Base-by-base conservation (phyloP, 2,888 invertebrate species). In the Harpagoxenus sublaevis region DNA sequence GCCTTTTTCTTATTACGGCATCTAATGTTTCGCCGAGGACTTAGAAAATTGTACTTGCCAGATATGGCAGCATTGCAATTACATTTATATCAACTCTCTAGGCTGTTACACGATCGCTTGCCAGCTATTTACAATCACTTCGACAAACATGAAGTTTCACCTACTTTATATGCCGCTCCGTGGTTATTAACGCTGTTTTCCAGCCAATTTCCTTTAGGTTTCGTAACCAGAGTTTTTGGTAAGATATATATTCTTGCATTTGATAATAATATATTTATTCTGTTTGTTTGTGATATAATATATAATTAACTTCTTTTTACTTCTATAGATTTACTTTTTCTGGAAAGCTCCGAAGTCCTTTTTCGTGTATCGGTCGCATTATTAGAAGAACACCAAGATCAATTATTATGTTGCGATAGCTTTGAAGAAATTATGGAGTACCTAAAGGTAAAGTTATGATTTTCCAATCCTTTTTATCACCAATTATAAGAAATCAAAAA, bases 141-240 rank as follows among this genome's bases (percentile, higher is more conserved):
- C 89, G 98, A 98, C 92, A 95, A 96, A 18, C 97, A 99, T 93
- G 99, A 99, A 95, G 98, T 99, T 8, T 97, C 98, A 0, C 99
- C 99, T 0, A 99, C 99, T 0, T 95, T 99, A 6, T 99, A 99
- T 95, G 99, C 99, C 0, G 99, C 99, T 0, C 99, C 99, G 0
- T 99, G 99, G 99, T 97, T 99, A 94, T 96, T 99, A 3, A 99
- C 99, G 0, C 96, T 99, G 53, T 99, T 99, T 95, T 99, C 99
- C 62, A 99, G 99, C 77, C 99, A 99, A 95, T 99, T 99, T 95
- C 99, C 99, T 0, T 95, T 99, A 31, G 99, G 99, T 2, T 99
- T 99, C 95, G 99, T 99, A 31, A 98, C 98, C 0, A 96, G 99
- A 90, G 98, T 99, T 0, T 98, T 99, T 93, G 99, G 98, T 98